phyloP scores from a whole-genome alignment of 2,113 vertebrate genomes.

The Alectura lathami region DNA sequence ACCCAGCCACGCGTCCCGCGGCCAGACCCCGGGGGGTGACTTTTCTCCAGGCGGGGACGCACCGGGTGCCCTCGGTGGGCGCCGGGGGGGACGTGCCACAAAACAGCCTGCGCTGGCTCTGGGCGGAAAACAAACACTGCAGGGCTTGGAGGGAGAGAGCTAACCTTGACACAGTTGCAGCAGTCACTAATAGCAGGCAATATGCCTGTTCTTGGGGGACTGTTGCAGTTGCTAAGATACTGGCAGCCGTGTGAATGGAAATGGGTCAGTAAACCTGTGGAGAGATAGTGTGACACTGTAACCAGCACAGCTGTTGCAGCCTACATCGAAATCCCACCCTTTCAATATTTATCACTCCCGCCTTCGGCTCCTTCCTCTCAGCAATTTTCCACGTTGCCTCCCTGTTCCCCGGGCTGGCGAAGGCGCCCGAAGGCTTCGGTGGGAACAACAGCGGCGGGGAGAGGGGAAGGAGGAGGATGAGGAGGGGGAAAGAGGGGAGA shows the following conservation, averaged over 20 bases:
- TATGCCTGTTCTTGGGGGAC: slow-evolving; percentile 96
- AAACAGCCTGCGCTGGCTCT: slow-evolving; percentile 60
- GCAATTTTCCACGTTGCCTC: slow-evolving; percentile 66
- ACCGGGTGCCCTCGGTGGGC: background rate
- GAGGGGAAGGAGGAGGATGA: background rate
- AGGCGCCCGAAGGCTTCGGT: background rate
- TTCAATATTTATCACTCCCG: slow-evolving; percentile 86
- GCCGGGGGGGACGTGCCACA: background rate
- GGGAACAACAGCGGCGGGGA: background rate
- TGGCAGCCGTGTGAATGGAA: slow-evolving; percentile 93
- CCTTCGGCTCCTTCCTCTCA: slow-evolving; percentile 78
- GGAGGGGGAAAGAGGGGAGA: background rate
- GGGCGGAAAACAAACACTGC: slow-evolving; percentile 72
- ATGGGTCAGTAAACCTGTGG: slow-evolving; percentile 97
- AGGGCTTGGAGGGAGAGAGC: slow-evolving; percentile 77
- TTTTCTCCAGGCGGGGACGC: background rate
- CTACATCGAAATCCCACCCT: slow-evolving; percentile 84
- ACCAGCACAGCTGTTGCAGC: slow-evolving; percentile 87
- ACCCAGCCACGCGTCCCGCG: too few species aligned
- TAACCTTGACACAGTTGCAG: slow-evolving; percentile 85
- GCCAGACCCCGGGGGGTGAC: too few species aligned
- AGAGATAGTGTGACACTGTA: slow-evolving; percentile 93
- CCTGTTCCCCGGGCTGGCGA: slow-evolving; percentile 29
- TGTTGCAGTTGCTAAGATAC: slow-evolving; percentile 99
- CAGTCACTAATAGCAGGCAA: slow-evolving; percentile 90